Base-by-base conservation (phyloP, 2,888 invertebrate species). In the Yponomeuta evonymella region DNA sequence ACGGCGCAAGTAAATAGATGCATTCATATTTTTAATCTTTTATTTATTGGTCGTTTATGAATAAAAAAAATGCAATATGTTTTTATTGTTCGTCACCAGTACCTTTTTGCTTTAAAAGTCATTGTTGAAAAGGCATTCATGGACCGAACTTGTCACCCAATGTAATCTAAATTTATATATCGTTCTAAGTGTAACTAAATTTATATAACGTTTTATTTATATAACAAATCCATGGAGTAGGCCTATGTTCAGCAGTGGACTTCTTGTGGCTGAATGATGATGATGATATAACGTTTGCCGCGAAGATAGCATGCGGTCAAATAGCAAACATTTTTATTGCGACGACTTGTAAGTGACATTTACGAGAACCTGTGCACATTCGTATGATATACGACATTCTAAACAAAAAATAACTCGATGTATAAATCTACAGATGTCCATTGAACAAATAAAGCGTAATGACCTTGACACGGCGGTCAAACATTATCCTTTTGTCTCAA, bases 401-500 rank as follows among this genome's bases (percentile, higher is more conserved):
- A 75, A 58, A 58, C 51, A 58, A 58, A 58, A 51, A 58, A 58
- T 58, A 58, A 58, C 51, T 58, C 51, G 51, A 75, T 76, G n/a
- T 79, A 81, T 80, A 85, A 85, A 86, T 86, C 81, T 81, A 77
- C 81, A 82, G 51, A 83, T 85, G 83, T 82, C 86, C 87, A 88
- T 87, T 89, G 85, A 81, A 84, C 82, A 81, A 83, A 83, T 85
- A 82, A 83, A 81, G 76, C 80, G 76, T 72, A 74, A 72, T 79
- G 82, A 81, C 90, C 90, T 89, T 90, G 90, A 89, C 89, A 88
- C 83, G 82, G 43, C 70, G 70, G 66, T 88, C 88, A 85, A 90
- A 89, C 89, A 90, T 90, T 90, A 91, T 92, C 90, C 91, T 92
- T 88, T 90, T 88, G 90, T 88, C 84, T 90, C 91, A 91, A 91